Evolutionary conservation across 2,888 invertebrate genomes (phyloP).

Genomic region (Pogonocherus hispidulus): DNA sequence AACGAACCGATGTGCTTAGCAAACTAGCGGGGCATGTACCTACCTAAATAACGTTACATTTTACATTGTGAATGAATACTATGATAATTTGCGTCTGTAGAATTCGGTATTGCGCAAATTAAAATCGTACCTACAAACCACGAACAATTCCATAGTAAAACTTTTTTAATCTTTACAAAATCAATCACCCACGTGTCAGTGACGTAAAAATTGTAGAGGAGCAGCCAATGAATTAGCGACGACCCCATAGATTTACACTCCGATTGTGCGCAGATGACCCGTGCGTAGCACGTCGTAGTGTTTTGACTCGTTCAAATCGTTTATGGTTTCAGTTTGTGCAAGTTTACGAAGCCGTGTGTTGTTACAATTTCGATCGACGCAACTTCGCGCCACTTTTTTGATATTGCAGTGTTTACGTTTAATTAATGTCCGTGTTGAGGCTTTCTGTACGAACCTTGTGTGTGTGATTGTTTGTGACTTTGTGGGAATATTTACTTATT

Average conservation of each 20-base stretch:
- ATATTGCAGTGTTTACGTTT: neutral
- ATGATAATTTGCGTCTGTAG: too few relatives aligned
- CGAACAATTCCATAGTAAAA: slow-evolving; percentile 10
- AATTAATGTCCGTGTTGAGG: neutral
- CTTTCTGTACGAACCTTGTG: neutral
- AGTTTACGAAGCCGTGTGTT: slow-evolving; percentile 13
- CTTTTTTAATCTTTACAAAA: slow-evolving; percentile 26
- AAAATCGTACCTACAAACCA: neutral
- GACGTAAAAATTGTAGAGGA: slow-evolving; percentile 29
- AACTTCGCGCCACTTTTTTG: slow-evolving; percentile 16
- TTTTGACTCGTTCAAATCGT: slow-evolving; percentile 44
- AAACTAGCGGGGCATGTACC: too few relatives aligned
- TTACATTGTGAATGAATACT: too few relatives aligned
- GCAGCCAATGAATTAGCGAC: slow-evolving; percentile 21
- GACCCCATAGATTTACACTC: slow-evolving; percentile 34
- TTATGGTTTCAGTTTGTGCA: slow-evolving; percentile 30
- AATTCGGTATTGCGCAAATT: neutral
- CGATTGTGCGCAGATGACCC: slow-evolving; percentile 31
- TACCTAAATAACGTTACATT: too few relatives aligned
- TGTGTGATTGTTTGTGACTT: neutral
- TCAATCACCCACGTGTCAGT: slow-evolving; percentile 39
- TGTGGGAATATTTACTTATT: neutral
- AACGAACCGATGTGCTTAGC: too few relatives aligned
- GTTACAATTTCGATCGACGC: neutral
- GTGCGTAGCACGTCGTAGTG: slow-evolving; percentile 41